phyloP scores from a whole-genome alignment of 2,888 invertebrate genomes.

The Protophormia terraenovae region DNA sequence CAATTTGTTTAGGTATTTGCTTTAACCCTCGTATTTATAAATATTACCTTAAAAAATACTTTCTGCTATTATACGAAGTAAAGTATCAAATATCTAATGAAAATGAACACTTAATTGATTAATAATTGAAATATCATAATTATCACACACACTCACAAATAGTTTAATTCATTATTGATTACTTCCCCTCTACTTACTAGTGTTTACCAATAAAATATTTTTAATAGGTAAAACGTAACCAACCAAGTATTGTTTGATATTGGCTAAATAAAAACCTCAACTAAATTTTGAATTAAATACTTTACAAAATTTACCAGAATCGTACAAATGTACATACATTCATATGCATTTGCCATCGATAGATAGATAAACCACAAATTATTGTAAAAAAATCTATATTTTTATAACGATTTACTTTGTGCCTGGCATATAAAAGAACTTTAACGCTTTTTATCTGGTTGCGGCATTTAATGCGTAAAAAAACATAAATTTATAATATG shows the following conservation, averaged over 20 bases:
- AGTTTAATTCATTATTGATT: too few species aligned
- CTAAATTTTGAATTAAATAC: not conserved
- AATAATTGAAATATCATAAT: not conserved
- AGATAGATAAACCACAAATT: not conserved
- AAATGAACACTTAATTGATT: not conserved
- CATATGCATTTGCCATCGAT: not conserved
- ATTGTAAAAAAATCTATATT: not conserved
- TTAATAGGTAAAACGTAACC: not conserved
- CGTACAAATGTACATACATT: not conserved
- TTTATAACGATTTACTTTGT: not conserved
- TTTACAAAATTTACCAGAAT: not conserved
- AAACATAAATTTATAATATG: not conserved
- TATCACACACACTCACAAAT: not conserved
- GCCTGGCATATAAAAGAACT: not conserved
- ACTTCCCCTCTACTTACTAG: not conserved
- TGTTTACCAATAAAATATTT: not conserved
- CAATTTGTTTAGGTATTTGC: too few species aligned
- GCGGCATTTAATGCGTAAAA: conserved; percentile 6
- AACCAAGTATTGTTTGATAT: not conserved
- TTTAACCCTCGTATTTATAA: too few species aligned
- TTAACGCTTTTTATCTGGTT: not conserved
- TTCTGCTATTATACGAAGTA: too few species aligned
- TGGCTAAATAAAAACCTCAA: not conserved
- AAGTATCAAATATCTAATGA: too few species aligned
- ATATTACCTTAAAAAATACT: too few species aligned